Conservation (phyloP, 2,113 vertebrate species). For the Lepus americanus region DNA sequence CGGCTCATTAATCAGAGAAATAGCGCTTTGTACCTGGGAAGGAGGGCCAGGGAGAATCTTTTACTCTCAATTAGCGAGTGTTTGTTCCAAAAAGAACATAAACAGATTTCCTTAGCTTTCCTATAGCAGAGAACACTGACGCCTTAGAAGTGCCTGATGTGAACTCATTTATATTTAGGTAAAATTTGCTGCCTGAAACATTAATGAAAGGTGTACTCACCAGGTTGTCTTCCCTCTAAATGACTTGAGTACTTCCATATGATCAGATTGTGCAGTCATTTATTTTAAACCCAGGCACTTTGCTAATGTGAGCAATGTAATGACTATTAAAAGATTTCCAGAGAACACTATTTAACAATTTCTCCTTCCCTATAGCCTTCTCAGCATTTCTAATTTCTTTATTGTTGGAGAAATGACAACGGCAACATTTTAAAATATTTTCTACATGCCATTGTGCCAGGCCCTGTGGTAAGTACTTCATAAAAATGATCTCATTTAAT, state of each 20-base stretch:
- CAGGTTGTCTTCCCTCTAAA: not conserved
- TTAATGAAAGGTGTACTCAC: conserved; percentile 23
- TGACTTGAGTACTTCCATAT: not conserved
- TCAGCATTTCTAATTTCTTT: conserved; percentile 9
- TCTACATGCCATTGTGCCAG: not conserved
- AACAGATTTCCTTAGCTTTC: conserved; percentile 63
- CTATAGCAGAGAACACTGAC: not conserved
- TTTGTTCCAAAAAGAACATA: conserved; percentile 56
- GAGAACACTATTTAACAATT: conserved; percentile 38
- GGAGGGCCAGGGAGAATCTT: conserved; percentile 59
- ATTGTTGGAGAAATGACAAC: conserved; percentile 28
- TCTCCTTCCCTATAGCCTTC: not conserved
- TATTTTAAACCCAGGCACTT: conserved; percentile 67
- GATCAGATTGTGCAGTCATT: conserved; percentile 22
- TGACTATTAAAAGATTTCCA: conserved; percentile 42
- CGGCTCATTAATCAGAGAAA: conserved; percentile 78
- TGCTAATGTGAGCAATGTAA: conserved; percentile 4
- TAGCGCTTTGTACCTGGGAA: conserved; percentile 61
- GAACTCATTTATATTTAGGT: conserved; percentile 66
- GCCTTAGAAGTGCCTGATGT: not conserved
- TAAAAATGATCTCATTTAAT: conserved; percentile 33
- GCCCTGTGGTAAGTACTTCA: not conserved
- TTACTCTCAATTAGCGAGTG: conserved; percentile 40
- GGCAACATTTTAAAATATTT: conserved; percentile 4
- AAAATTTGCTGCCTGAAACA: conserved; percentile 67